phyloP scores from a whole-genome alignment of 2,113 vertebrate species.

The Micronycteris hirsuta region DNA sequence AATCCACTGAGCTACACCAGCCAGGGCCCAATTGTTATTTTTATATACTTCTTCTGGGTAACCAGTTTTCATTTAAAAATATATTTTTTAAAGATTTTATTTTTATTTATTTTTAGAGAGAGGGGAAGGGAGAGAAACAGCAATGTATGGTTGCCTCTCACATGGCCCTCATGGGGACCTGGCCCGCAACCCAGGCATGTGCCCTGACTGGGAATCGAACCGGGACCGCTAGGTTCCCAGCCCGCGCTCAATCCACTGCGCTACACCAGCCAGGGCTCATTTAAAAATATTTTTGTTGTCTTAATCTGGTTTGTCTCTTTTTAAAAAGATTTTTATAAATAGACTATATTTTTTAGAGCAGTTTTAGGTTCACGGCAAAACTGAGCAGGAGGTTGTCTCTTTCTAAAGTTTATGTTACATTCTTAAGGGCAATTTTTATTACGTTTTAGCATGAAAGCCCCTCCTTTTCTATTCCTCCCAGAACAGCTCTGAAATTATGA shows the following conservation, averaged over 20 bases:
- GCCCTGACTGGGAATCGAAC: no score
- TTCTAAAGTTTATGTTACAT: background rate
- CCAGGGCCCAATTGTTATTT: no score
- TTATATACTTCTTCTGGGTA: background rate
- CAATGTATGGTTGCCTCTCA: no score
- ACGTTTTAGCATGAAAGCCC: background rate
- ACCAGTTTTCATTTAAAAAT: background rate
- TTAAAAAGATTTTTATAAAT: background rate
- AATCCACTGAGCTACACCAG: no score
- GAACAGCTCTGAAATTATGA: conserved; percentile 23
- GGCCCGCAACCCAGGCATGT: no score
- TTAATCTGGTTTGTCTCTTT: background rate
- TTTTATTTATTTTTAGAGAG: no score
- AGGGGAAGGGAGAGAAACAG: no score
- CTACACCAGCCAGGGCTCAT: no score
- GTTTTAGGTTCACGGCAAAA: background rate
- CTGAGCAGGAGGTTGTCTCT: background rate
- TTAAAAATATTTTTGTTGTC: background rate
- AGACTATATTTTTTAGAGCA: background rate
- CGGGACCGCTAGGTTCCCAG: no score
- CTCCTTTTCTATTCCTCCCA: background rate
- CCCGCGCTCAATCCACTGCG: no score
- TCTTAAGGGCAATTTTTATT: conserved; percentile 5
- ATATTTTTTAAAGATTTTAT: no score
- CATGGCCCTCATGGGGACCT: no score